Percentiles rank a stretch among this genome's conserved stretches.
phyloP scores from a whole-genome alignment of 1,140 invertebrate genomes.

The Orchestia grillus region DNA sequence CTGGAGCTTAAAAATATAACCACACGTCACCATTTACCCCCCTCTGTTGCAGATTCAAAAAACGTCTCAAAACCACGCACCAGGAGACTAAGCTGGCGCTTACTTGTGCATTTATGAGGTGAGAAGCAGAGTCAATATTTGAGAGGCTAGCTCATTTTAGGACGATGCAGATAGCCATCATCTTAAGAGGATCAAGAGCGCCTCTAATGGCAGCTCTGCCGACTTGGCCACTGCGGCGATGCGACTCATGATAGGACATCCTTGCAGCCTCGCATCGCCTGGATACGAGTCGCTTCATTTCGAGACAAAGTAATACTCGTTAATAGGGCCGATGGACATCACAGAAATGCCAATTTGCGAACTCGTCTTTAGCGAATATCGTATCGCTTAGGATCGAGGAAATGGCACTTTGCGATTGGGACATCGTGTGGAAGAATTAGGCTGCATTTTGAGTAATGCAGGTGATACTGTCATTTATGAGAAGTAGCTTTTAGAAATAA shows the following conservation, averaged over 20 bases:
- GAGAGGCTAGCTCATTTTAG: conserved; percentile 18
- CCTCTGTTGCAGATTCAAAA: neutral
- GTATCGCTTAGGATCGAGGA: neutral
- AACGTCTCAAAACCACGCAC: neutral
- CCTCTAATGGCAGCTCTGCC: neutral
- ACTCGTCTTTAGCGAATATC: neutral
- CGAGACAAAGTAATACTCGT: neutral
- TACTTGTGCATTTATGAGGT: conserved; percentile 2
- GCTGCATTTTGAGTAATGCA: neutral
- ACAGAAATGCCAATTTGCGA: neutral
- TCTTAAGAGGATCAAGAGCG: conserved; percentile 3
- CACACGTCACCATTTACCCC: neutral
- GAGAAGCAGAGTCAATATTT: conserved; percentile 1
- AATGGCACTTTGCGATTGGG: neutral
- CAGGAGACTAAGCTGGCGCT: neutral
- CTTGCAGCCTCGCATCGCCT: conserved; percentile 7
- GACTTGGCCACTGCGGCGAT: neutral
- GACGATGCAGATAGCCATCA: conserved; percentile 14
- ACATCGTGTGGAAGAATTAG: neutral
- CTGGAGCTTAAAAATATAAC: neutral
- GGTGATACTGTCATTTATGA: neutral
- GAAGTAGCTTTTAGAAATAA: neutral
- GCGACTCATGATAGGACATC: conserved; percentile 8
- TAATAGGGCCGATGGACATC: neutral
- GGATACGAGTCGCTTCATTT: neutral